Conservation (phyloP, 2,113 vertebrate species). For the Panthera leo region DNA sequence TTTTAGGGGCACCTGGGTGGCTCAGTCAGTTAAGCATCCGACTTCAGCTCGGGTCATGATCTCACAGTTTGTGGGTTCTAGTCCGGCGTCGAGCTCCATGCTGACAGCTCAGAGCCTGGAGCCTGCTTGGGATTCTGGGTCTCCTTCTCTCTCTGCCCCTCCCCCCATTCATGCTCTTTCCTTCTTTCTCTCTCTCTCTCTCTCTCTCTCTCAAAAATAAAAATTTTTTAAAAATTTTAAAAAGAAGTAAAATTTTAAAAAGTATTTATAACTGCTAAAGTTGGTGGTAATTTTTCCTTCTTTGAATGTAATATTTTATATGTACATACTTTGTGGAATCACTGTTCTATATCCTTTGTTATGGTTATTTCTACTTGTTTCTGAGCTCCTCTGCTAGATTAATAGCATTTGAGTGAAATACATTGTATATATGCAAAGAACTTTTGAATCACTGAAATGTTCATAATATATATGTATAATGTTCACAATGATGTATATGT, state of each 20-base stretch:
- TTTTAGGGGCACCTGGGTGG: too few relatives aligned
- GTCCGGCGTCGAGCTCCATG: too few relatives aligned
- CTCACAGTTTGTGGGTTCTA: too few relatives aligned
- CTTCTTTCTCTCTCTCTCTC: too few relatives aligned
- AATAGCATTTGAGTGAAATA: neutral
- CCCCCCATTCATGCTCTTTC: too few relatives aligned
- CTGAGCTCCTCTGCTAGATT: neutral
- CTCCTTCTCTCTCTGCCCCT: too few relatives aligned
- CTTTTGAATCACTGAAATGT: neutral
- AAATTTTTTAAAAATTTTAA: too few relatives aligned
- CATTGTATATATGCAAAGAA: neutral
- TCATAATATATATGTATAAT: neutral
- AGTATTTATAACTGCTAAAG: neutral
- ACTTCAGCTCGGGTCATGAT: too few relatives aligned
- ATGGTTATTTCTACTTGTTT: neutral
- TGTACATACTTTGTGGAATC: neutral
- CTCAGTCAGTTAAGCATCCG: too few relatives aligned
- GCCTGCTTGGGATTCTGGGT: too few relatives aligned
- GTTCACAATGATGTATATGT: neutral
- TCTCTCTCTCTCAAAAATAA: too few relatives aligned
- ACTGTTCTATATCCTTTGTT: neutral
- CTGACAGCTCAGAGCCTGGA: too few relatives aligned
- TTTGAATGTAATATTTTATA: neutral
- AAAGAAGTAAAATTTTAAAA: neutral
- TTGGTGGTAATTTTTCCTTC: neutral